Percentiles rank a stretch among this genome's conserved stretches.
These are phyloP conservation scores for Gambusia yucatana DNA, from an alignment of 2,797 vertebrate species.

Conservation along the genomic window DNA sequence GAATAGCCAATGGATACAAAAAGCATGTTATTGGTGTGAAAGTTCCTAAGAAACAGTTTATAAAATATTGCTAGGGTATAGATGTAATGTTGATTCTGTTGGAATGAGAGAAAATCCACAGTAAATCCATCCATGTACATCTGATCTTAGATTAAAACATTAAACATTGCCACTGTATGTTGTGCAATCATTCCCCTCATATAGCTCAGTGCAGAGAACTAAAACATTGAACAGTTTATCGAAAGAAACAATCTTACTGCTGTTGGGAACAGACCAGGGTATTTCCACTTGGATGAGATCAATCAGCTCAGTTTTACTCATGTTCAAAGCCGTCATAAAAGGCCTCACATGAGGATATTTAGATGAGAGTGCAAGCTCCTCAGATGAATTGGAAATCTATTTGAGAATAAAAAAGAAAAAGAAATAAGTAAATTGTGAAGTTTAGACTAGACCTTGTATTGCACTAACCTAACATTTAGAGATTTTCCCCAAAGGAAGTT, in stretches of 20 bases:
- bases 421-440: background rate
- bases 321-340: constrained; percentile 75
- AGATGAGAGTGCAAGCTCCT: constrained; percentile 74
- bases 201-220: background rate
- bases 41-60: background rate
- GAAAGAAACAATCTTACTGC: constrained; percentile 66
- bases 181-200: background rate
- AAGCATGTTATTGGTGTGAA: background rate
- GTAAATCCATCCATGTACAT: background rate
- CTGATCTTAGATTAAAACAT: background rate
- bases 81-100: background rate
- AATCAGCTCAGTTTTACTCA: constrained; percentile 74
- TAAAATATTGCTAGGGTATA: background rate
- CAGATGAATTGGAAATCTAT: constrained; percentile 86
- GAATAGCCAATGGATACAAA: background rate
- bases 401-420: background rate
- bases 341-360: constrained; percentile 84
- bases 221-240: background rate
- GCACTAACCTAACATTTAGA: background rate
- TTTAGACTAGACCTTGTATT: background rate
- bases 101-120: background rate
- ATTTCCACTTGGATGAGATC: constrained; percentile 81
- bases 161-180: background rate
- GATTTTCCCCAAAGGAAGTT: background rate
- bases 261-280: constrained; percentile 84